Base-by-base conservation (phyloP, 2,113 vertebrate species). In the Podarcis muralis region DNA sequence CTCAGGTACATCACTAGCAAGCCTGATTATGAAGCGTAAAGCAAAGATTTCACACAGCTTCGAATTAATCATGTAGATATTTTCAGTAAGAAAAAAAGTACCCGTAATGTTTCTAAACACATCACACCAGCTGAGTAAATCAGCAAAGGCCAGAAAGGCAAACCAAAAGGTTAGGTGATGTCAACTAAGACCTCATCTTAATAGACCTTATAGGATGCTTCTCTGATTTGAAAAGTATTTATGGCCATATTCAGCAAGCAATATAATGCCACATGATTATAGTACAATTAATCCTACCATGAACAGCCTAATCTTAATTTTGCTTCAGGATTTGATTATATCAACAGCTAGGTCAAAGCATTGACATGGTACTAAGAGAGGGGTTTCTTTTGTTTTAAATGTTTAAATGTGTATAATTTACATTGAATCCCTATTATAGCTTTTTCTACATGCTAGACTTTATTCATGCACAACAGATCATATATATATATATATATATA, bases 21-120 rank as follows among this genome's bases (percentile, higher is more conserved):
- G 20, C 48, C 8, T 87, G 59, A 62, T 87, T 74, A 88, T 77
- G 72, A 22, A 48, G 81, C 35, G 57, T 75, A 65, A 82, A 83
- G 53, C 69, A 40, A 88, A 43, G 25, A n/a, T 66, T 88, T 88
- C 35, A 83, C 37, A 8, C 37, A 27, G 35, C 32, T 43, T 48
- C 35, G 25, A 22, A 7, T 83, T 62, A 75, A 8, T 11, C 25
- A 40, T 74, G 18, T 35, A 27, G 68, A 6, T 35, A 84, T 53
- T 53, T 53, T 53, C 15, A 85, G 35, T 25, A 72, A 22, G 12
- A 80, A 57, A n/a, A 30, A 32, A 35, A 71, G 5, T 16, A 37
- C 35, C 35, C 2, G 0, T 37, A 27, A 35, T 30, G 35, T 87
- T 69, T 87, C 65, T 68, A 53, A 87, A 27, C 84, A 30, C 43